A percentile compares a stretch with the other conserved stretches of the same genome.
Evolutionary conservation across 1,140 invertebrate species (phyloP).

Genomic region (Aethina tumida): DNA sequence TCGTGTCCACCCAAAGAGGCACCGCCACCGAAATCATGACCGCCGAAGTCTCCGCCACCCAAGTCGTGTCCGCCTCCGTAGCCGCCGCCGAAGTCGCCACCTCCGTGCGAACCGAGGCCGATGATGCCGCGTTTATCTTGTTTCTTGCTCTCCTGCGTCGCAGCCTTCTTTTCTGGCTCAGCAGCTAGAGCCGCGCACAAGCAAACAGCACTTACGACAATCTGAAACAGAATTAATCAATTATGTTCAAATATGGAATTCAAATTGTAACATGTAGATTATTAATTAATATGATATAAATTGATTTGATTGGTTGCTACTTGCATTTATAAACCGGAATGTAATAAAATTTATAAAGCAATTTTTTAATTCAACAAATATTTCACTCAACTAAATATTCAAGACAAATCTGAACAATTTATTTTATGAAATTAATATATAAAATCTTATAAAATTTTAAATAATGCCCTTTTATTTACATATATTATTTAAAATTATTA

Average conservation of each 20-base stretch:
- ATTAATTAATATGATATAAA: not conserved
- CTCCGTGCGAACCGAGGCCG: conserved; percentile 30
- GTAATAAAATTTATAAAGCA: not conserved
- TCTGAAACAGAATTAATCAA: conserved; percentile 22
- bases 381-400: not conserved
- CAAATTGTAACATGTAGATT: not conserved
- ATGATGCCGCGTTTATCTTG: conserved; percentile 36
- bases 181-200: conserved; percentile 33
- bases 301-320: conserved; percentile 3
- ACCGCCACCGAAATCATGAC: conserved; percentile 29
- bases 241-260: conserved; percentile 3
- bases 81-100: conserved; percentile 14
- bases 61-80: conserved; percentile 22
- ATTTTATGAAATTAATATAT: too few species aligned
- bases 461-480: too few species aligned
- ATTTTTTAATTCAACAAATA: not conserved
- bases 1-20: conserved; percentile 27
- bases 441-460: too few species aligned
- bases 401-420: too few species aligned
- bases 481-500: too few species aligned
- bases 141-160: conserved; percentile 33
- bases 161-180: conserved; percentile 28
- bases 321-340: conserved; percentile 4
- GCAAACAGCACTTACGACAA: conserved; percentile 31
- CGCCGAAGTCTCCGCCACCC: conserved; percentile 19